These are phyloP conservation scores for Eurypyga helias DNA, from an alignment of 2,113 vertebrate genomes.

Conservation along the genomic window DNA sequence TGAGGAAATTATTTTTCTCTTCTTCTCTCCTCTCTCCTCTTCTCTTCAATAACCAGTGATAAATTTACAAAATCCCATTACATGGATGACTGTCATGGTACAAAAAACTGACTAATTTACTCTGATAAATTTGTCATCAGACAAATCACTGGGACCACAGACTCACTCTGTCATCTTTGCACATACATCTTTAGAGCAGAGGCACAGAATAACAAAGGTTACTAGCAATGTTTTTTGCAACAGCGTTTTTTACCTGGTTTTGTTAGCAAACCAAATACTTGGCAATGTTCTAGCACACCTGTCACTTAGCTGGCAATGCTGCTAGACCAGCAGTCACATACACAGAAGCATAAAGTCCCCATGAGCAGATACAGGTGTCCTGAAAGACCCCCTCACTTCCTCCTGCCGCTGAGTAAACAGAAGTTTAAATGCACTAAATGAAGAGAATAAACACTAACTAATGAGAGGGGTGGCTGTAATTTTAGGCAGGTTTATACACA, in stretches of 20 bases:
- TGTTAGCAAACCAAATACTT: neutral
- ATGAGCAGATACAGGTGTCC: neutral
- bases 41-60: neutral
- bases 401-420: neutral
- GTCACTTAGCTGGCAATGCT: neutral
- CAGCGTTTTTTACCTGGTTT: neutral
- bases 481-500: neutral
- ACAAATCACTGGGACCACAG: slow-evolving; percentile 5
- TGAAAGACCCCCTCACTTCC: neutral
- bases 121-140: neutral
- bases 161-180: neutral
- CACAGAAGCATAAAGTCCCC: neutral
- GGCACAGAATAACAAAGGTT: neutral
- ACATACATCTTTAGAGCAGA: neutral
- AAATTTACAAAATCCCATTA: slow-evolving; percentile 6
- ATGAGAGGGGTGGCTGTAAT: neutral
- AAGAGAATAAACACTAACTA: neutral
- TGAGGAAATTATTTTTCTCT: neutral
- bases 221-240: neutral
- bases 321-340: neutral
- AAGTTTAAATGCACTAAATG: neutral
- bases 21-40: neutral
- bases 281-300: neutral
- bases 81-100: neutral
- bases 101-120: neutral